Percentiles rank a stretch among this genome's conserved stretches.
phyloP scores from a whole-genome alignment of 2,113 vertebrate genomes.

The Bettongia penicillata region DNA sequence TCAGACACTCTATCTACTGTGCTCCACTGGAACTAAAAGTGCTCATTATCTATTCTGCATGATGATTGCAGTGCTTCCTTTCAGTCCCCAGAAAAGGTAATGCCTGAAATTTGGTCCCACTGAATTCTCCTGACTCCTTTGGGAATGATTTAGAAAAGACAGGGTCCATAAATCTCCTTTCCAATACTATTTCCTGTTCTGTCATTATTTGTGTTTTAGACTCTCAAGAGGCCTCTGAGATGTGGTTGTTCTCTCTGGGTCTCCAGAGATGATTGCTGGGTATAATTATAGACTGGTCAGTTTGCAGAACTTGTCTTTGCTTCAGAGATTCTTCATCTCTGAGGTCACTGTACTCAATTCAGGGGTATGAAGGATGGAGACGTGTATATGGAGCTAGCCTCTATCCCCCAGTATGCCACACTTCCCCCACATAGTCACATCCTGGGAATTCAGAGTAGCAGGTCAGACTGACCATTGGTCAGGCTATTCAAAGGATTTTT shows the following conservation, averaged over 20 bases:
- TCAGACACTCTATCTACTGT: not conserved
- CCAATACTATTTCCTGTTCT: slow-evolving; percentile 16
- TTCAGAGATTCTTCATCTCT: slow-evolving; percentile 72
- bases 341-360: slow-evolving; percentile 30
- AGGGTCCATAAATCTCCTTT: slow-evolving; percentile 1
- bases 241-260: slow-evolving; percentile 60
- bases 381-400: not conserved
- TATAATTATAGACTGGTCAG: slow-evolving; percentile 47
- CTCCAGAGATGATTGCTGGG: not conserved
- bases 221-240: slow-evolving; percentile 28
- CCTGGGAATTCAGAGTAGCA: not conserved
- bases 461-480: not conserved
- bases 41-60: not conserved
- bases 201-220: not conserved
- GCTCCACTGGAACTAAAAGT: not conserved
- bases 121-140: not conserved
- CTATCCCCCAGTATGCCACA: not conserved
- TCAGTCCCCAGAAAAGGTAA: not conserved
- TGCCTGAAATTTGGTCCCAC: not conserved
- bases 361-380: not conserved
- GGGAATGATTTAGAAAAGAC: not conserved
- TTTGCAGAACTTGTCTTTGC: slow-evolving; percentile 42
- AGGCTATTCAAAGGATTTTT: not conserved
- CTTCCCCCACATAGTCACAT: not conserved
- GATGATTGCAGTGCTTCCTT: not conserved